Percentiles rank a stretch among this genome's conserved stretches.
Evolutionary conservation across 1,140 invertebrate genomes (phyloP).

Genomic region (Drosophila ambigua): DNA sequence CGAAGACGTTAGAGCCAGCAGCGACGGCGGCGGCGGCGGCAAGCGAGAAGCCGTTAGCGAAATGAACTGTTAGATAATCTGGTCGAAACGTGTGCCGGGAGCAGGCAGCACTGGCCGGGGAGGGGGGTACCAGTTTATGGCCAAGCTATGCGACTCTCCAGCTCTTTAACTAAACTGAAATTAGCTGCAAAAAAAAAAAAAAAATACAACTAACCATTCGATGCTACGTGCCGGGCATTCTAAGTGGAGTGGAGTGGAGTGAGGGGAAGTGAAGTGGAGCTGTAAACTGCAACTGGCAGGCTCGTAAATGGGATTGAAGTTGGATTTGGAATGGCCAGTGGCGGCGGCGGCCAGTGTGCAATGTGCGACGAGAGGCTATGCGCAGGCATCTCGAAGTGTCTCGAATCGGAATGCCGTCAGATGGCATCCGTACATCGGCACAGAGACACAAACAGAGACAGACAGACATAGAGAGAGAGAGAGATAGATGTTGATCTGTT

Average conservation of each 20-base stretch:
- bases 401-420: too few species aligned
- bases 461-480: too few species aligned
- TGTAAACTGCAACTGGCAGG: not conserved
- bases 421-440: too few species aligned
- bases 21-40: not conserved
- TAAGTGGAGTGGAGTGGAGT: slow-evolving; percentile 18
- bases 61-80: slow-evolving; percentile 62
- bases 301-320: slow-evolving; percentile 13
- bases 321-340: not conserved
- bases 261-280: slow-evolving; percentile 3
- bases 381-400: not conserved
- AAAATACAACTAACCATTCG: not conserved
- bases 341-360: not conserved
- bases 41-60: slow-evolving; percentile 40
- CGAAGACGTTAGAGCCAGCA: slow-evolving; percentile 9
- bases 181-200: not conserved
- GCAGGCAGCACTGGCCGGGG: too few species aligned
- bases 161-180: not conserved
- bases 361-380: slow-evolving; percentile 16
- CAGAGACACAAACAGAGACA: too few species aligned
- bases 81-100: slow-evolving; percentile 6
- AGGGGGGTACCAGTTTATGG: slow-evolving; percentile 35
- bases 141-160: slow-evolving; percentile 19
- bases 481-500: too few species aligned
- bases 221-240: slow-evolving; percentile 49